Conservation (phyloP, 2,888 invertebrate species). For the Rapana venosa region DNA sequence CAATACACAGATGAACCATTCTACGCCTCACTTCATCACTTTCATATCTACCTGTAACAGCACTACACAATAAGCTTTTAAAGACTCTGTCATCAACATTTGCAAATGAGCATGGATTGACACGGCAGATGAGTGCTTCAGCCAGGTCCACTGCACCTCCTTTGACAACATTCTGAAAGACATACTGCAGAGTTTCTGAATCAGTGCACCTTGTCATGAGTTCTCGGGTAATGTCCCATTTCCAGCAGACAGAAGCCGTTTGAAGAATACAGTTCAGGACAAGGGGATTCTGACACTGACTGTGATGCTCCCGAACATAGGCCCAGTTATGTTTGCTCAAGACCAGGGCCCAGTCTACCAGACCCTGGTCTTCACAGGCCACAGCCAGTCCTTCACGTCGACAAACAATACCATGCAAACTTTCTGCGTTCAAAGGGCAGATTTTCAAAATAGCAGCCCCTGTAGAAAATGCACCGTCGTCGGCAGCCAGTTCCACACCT, state of each 20-base stretch:
- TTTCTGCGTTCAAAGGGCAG: not conserved
- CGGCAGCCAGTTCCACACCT: not conserved
- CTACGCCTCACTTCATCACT: not conserved
- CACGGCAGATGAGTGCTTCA: not conserved
- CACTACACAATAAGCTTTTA: not conserved
- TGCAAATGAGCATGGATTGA: not conserved
- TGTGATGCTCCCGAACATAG: not conserved
- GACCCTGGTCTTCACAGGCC: not conserved
- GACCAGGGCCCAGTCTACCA: not conserved
- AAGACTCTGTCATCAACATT: no score
- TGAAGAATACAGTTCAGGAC: not conserved
- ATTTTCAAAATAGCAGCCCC: not conserved
- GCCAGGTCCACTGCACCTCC: not conserved
- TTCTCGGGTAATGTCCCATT: not conserved
- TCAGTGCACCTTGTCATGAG: not conserved
- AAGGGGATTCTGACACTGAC: not conserved
- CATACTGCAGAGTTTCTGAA: not conserved
- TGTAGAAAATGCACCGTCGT: not conserved
- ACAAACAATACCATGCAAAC: not conserved
- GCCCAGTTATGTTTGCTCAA: not conserved
- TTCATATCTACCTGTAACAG: not conserved
- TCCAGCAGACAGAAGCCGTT: not conserved
- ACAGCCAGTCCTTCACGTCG: not conserved
- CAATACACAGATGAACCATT: slow-evolving; percentile 4
- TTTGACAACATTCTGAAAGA: not conserved